phyloP scores from a whole-genome alignment of 2,888 invertebrate species.

The Leptogaster cylindrica region DNA sequence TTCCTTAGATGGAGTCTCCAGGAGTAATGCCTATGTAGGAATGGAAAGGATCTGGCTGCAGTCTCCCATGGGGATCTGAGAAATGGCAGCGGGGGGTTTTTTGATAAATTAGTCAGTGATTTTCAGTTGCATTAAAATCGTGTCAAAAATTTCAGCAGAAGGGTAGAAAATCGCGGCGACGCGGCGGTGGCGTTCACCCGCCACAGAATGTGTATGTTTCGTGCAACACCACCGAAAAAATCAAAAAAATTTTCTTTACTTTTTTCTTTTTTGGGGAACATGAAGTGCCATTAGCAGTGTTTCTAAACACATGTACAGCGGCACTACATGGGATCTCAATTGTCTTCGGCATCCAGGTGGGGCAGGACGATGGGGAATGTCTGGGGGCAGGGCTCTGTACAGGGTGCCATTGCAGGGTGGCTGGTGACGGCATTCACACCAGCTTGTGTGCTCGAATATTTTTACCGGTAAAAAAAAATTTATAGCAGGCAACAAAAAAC shows the following conservation, averaged over 20 bases:
- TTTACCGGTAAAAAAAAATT: slow-evolving; percentile 1
- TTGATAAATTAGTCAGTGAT: slow-evolving; percentile 5
- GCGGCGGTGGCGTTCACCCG: not conserved
- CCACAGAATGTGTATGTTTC: too few relatives aligned
- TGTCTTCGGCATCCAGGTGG: slow-evolving; percentile 4
- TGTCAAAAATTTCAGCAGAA: slow-evolving; percentile 1
- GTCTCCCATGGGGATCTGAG: not conserved
- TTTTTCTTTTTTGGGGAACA: not conserved
- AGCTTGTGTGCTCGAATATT: too few relatives aligned
- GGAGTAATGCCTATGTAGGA: too few relatives aligned
- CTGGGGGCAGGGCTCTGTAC: not conserved
- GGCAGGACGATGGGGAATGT: not conserved
- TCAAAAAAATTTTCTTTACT: too few relatives aligned
- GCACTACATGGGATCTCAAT: not conserved
- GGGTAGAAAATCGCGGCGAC: not conserved
- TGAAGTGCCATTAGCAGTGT: not conserved
- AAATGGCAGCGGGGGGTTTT: not conserved
- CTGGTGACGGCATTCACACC: slow-evolving; percentile 9
- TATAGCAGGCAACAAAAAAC: not conserved
- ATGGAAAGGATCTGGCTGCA: too few relatives aligned
- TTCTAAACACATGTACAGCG: not conserved
- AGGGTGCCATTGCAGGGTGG: too few relatives aligned
- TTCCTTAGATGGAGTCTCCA: too few relatives aligned
- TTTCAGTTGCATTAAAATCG: not conserved
- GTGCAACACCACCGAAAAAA: too few relatives aligned